phyloP scores from a whole-genome alignment of 2,113 vertebrate species.

The Podarcis muralis region DNA sequence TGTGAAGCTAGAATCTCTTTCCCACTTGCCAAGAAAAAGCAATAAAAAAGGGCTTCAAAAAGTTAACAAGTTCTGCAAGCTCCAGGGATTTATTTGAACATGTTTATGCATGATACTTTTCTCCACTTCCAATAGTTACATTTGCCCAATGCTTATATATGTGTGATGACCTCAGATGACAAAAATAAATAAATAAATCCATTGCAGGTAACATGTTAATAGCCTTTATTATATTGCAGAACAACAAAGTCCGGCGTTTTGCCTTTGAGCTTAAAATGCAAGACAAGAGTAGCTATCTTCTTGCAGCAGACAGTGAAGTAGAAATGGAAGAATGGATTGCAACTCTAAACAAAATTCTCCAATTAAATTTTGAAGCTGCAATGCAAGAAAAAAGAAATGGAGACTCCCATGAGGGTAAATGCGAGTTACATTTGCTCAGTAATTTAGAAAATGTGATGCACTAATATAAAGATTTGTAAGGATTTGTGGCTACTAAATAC shows the following conservation, averaged over 20 bases:
- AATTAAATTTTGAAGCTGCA: constrained; percentile 95
- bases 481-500: background rate
- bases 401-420: constrained; percentile 90
- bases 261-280: constrained; percentile 99
- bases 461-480: background rate
- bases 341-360: constrained; percentile 93
- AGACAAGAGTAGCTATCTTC: constrained; percentile 95
- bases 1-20: no score
- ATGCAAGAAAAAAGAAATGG: constrained; percentile 98
- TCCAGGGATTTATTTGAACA: no score
- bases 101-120: no score
- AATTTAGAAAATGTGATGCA: background rate
- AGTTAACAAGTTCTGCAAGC: no score
- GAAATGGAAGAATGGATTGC: constrained; percentile 99
- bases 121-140: no score
- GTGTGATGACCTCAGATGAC: no score
- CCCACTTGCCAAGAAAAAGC: no score
- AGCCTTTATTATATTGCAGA: constrained; percentile 77
- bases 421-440: background rate
- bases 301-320: constrained; percentile 91
- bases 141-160: no score
- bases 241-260: constrained; percentile 93
- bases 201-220: background rate
- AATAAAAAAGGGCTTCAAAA: no score
- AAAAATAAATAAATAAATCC: background rate